Evolutionary conservation across 2,797 vertebrate species (phyloP).

Genomic region (Masticophis lateralis): DNA sequence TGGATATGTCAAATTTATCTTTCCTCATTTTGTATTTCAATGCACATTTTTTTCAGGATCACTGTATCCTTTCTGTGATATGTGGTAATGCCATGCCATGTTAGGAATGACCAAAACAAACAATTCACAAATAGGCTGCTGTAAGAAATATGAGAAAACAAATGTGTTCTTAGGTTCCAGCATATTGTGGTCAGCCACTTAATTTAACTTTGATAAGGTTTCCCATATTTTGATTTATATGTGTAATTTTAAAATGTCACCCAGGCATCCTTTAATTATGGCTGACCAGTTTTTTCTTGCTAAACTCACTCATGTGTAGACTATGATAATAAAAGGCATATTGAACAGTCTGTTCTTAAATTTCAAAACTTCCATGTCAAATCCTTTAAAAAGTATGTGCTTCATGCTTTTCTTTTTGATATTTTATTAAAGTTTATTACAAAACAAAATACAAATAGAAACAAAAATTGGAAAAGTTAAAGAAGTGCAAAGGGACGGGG

Average conservation of each 20-base stretch:
- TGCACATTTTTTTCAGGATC: neutral
- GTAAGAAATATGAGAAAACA: neutral
- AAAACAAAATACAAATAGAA: neutral
- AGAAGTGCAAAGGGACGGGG: neutral
- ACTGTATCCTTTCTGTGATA: neutral
- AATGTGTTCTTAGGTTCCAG: neutral
- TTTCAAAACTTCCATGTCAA: neutral
- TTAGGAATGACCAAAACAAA: neutral
- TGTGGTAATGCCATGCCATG: neutral
- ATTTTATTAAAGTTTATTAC: neutral
- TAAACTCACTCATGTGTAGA: conserved; percentile 16
- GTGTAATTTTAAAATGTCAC: conserved; percentile 18
- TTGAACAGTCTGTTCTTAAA: conserved; percentile 33
- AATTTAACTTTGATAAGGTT: conserved; percentile 24
- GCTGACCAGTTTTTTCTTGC: conserved; percentile 22
- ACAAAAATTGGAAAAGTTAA: neutral
- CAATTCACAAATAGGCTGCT: neutral
- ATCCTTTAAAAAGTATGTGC: neutral
- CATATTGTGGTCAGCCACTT: conserved; percentile 32
- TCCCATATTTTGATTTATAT: conserved; percentile 49
- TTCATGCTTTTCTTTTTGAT: neutral
- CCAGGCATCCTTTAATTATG: conserved; percentile 20
- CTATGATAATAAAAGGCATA: neutral
- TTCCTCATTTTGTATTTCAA: neutral
- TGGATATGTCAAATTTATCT: neutral